Conservation (phyloP, 2,888 invertebrate genomes). For the Agapostemon virescens region DNA sequence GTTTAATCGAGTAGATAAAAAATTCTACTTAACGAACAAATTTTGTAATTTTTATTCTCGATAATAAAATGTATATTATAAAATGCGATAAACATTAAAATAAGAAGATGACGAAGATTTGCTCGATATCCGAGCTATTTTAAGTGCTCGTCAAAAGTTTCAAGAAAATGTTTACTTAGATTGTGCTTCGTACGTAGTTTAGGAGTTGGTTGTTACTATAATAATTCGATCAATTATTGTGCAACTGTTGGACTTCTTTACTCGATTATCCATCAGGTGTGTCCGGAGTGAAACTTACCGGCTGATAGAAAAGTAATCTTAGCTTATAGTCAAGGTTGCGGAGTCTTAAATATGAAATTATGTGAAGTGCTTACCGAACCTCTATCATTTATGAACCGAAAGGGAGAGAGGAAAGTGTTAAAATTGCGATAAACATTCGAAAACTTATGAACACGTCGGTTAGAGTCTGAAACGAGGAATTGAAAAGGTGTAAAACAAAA, state of each 20-base stretch:
- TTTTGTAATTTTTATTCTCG: neutral
- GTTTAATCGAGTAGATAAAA: neutral
- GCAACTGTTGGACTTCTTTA: constrained; percentile 1
- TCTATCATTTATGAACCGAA: neutral
- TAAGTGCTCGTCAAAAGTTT: neutral
- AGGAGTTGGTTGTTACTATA: neutral
- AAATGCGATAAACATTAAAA: neutral
- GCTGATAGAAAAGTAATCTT: constrained; percentile 26
- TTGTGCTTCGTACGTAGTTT: too few species aligned
- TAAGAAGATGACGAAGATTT: neutral
- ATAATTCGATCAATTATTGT: neutral
- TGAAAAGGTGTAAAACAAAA: neutral
- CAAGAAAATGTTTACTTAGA: too few species aligned
- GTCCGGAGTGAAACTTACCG: constrained; percentile 18
- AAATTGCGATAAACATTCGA: neutral
- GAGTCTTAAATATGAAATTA: constrained; percentile 17
- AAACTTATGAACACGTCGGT: constrained; percentile 11
- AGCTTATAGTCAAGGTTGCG: constrained; percentile 20
- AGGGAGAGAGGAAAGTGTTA: neutral
- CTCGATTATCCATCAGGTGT: neutral
- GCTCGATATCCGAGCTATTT: too few species aligned
- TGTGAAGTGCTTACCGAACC: neutral
- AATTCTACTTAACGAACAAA: neutral
- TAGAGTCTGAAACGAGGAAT: neutral
- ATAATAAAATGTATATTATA: neutral